Base-by-base conservation (phyloP, 2,888 invertebrate genomes). In the Heliconius ethilla region DNA sequence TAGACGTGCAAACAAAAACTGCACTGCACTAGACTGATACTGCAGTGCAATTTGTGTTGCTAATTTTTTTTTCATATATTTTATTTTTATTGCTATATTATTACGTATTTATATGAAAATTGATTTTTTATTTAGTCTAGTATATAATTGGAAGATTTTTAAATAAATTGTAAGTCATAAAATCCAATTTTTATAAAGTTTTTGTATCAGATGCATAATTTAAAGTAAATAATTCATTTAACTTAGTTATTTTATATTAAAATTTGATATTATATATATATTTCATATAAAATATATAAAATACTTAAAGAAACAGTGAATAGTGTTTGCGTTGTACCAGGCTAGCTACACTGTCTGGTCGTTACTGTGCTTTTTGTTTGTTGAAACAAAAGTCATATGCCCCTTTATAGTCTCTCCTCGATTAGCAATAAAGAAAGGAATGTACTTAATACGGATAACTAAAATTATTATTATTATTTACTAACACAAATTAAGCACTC, bases 21-120 rank as follows among this genome's bases (percentile, higher is more conserved):
- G 63, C 92, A 91, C 94, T 93, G 94, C 94, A 94, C 93, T 91
- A 90, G 89, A 90, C 88, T 59, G 59, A 59, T 59, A 92, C 94
- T 94, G 94, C 94, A 94, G 91, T 94, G 93, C 92, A 92, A 93
- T 94, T 93, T 94, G 93, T 89, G 89, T 93, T 94, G 94, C 93
- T 92, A 93, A 92, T 94, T 93, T 88, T 80, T 82, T 82, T 79
- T 73, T 51, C 51, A 69, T 72, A 75, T 75, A 29, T 72, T 66
- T 77, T 66, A 40, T 29, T 70, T 75, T n/a, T 72, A 75, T 81
- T 77, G 18, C 40, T 55, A 63, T 66, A 55, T 18, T 29, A 73
- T 67, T 74, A 37, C 55, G 40, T 29, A n/a, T 9, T 65, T 25
- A 22, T 29, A 40, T 29, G 5, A 45, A 15, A 70, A 27, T 22